Evolutionary conservation across 1,140 invertebrate species (phyloP).

Genomic region (Drosophila oshimai): DNA sequence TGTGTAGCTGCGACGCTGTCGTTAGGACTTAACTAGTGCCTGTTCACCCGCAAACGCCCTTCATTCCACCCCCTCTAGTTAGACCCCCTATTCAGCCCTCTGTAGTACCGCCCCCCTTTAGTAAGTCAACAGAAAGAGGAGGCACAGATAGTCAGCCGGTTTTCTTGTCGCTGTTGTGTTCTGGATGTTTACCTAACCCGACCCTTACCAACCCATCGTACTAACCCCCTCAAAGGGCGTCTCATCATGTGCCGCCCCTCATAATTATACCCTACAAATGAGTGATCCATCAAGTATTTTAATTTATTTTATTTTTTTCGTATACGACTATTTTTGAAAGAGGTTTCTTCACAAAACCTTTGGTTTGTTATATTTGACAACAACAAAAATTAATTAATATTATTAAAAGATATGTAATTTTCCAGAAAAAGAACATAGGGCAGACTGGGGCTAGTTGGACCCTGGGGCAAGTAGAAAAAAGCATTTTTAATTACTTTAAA

Average conservation of each 20-base stretch:
- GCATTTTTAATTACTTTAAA: too few species aligned
- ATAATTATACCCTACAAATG: constrained; percentile 35
- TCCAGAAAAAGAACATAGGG: too few species aligned
- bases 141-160: constrained; percentile 54
- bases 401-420: too few species aligned
- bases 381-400: too few species aligned
- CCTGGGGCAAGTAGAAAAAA: too few species aligned
- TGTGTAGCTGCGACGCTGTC: constrained; percentile 16
- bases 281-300: constrained; percentile 3
- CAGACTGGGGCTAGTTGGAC: too few species aligned
- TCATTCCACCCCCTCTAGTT: not conserved
- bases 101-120: constrained; percentile 9
- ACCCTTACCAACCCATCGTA: not conserved
- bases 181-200: constrained; percentile 61
- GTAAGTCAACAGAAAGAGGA: constrained; percentile 52
- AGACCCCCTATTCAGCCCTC: not conserved
- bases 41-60: constrained; percentile 10
- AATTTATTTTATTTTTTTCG: too few species aligned
- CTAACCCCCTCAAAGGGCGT: not conserved
- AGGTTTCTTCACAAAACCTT: too few species aligned
- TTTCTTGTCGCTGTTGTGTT: constrained; percentile 41
- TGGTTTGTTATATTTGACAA: too few species aligned
- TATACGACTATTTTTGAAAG: too few species aligned
- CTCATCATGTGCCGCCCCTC: constrained; percentile 14
- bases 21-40: constrained; percentile 69